phyloP scores from a whole-genome alignment of 2,888 invertebrate species.

The Macrophya annulata region DNA sequence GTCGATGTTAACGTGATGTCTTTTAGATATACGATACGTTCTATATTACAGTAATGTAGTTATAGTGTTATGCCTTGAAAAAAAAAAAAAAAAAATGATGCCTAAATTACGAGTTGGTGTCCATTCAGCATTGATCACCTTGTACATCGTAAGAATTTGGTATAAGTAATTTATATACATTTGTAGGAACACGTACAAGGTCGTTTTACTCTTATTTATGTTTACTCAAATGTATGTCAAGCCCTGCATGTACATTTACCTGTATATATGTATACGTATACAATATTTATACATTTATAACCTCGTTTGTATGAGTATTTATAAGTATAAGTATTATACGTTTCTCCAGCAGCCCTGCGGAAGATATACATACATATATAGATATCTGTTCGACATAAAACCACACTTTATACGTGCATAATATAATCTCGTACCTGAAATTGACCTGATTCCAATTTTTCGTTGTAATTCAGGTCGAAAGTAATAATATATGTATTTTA shows the following conservation, averaged over 20 bases:
- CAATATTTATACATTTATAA: background rate
- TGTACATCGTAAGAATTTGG: constrained; percentile 7
- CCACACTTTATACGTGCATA: no score
- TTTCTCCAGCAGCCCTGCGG: background rate
- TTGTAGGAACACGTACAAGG: constrained; percentile 36
- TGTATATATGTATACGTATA: background rate
- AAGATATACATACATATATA: background rate
- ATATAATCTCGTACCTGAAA: background rate
- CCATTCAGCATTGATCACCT: background rate
- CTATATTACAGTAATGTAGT: no score
- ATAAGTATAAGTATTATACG: background rate
- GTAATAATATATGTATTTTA: background rate
- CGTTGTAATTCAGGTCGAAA: background rate
- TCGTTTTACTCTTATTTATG: constrained; percentile 23
- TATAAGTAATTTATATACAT: background rate
- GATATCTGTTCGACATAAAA: background rate
- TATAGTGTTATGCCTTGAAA: no score
- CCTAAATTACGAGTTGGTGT: background rate
- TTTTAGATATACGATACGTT: background rate
- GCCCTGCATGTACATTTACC: background rate
- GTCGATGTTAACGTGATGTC: background rate
- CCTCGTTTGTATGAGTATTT: background rate
- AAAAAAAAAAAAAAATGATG: no score
- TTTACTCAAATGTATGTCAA: constrained; percentile 37
- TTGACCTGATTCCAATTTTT: constrained; percentile 1